Conservation (phyloP, 2,888 invertebrate genomes). For the Alviniconcha strummeri region DNA sequence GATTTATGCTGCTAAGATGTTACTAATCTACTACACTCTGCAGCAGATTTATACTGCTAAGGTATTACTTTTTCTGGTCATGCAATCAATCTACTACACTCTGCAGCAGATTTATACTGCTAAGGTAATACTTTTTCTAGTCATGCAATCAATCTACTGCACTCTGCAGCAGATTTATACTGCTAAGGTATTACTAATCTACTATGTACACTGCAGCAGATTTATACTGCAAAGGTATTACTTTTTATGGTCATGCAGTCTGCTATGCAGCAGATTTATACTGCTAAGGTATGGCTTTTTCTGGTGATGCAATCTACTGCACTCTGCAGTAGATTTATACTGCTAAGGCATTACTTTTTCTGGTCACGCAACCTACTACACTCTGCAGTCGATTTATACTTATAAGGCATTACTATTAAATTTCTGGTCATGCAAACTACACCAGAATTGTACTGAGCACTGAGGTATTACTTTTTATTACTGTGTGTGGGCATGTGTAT, state of each 20-base stretch:
- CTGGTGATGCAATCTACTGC: conserved; percentile 29
- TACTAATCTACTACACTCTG: conserved; percentile 64
- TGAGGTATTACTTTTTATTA: neutral
- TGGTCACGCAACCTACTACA: conserved; percentile 46
- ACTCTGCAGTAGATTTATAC: conserved; percentile 69
- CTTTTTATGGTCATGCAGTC: too few relatives aligned
- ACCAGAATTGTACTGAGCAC: too few relatives aligned
- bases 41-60: conserved; percentile 62
- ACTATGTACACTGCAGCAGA: too few relatives aligned
- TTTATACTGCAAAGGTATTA: too few relatives aligned
- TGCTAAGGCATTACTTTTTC: conserved; percentile 32
- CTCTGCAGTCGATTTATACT: too few relatives aligned
- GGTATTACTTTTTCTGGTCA: neutral
- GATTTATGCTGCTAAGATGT: too few relatives aligned
- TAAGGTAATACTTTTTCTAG: too few relatives aligned
- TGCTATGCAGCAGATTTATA: conserved; percentile 50
- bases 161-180: too few relatives aligned
- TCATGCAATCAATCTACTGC: too few relatives aligned
- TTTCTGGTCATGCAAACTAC: too few relatives aligned
- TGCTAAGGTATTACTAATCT: too few relatives aligned
- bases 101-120: too few relatives aligned
- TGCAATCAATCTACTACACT: conserved; percentile 61
- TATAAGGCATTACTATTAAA: conserved; percentile 31
- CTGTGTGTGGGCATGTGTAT: neutral
- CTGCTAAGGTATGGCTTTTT: conserved; percentile 9